These are phyloP conservation scores for Oryzias sinensis DNA, from an alignment of 2,797 vertebrate genomes.

Conservation along the genomic window DNA sequence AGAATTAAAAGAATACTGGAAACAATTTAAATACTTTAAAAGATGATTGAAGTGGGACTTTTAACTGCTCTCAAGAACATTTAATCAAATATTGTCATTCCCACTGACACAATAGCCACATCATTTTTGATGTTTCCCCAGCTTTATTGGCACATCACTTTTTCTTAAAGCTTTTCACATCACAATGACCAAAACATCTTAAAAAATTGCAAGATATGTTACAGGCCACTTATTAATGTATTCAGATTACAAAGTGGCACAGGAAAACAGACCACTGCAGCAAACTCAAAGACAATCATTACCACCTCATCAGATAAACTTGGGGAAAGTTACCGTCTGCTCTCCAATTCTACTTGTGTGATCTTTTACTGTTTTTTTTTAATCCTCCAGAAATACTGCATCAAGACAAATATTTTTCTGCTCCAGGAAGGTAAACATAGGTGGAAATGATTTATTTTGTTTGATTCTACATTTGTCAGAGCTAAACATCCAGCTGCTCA, in stretches of 20 bases:
- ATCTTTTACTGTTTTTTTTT: slow-evolving; percentile 5
- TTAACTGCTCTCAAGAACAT: neutral
- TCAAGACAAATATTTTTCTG: neutral
- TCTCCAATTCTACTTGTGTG: neutral
- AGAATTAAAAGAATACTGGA: no score
- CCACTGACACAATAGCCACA: slow-evolving; percentile 3
- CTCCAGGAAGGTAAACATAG: slow-evolving; percentile 4
- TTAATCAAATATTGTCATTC: neutral
- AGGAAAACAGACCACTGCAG: slow-evolving; percentile 25
- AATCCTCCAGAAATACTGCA: neutral
- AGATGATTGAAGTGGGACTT: neutral
- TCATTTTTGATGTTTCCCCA: slow-evolving; percentile 6
- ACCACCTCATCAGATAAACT: slow-evolving; percentile 22
- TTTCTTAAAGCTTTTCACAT: slow-evolving; percentile 15
- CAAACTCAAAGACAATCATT: slow-evolving; percentile 21
- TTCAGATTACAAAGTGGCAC: slow-evolving; percentile 13
- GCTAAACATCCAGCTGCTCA: neutral
- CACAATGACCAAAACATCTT: slow-evolving; percentile 13
- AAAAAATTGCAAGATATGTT: neutral
- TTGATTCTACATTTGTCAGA: neutral
- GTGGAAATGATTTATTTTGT: slow-evolving; percentile 9
- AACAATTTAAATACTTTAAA: no score
- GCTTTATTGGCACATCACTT: slow-evolving; percentile 41
- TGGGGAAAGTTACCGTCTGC: slow-evolving; percentile 17
- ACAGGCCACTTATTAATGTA: slow-evolving; percentile 7